phyloP scores from a whole-genome alignment of 1,140 invertebrate species.

The Conus ventricosus region DNA sequence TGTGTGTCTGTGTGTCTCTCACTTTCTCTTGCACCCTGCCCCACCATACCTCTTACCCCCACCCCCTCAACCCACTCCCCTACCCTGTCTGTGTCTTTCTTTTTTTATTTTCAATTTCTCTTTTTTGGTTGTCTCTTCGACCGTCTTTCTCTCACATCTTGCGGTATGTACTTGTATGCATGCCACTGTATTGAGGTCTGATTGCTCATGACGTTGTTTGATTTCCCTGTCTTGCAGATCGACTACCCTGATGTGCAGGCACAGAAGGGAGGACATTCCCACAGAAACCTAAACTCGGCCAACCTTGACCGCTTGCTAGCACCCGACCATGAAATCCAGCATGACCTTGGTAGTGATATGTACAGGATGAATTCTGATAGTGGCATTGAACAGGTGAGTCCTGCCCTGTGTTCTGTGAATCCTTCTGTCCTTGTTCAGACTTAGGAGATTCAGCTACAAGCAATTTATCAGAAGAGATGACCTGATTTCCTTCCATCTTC shows the following conservation, averaged over 20 bases:
- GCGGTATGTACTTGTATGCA: too few relatives aligned
- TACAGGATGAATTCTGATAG: conserved; percentile 68
- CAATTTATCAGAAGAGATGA: too few relatives aligned
- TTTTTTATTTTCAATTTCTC: not conserved
- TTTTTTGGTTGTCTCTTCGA: not conserved
- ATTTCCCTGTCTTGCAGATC: conserved; percentile 79
- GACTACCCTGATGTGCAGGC: conserved; percentile 86
- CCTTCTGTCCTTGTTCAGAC: too few relatives aligned
- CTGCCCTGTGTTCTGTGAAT: not conserved
- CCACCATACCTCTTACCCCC: too few relatives aligned
- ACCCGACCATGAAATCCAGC: conserved; percentile 50
- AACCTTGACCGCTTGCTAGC: conserved; percentile 41
- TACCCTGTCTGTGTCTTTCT: not conserved
- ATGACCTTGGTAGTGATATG: conserved; percentile 52
- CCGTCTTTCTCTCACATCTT: not conserved
- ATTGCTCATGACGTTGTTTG: not conserved
- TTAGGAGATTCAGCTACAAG: too few relatives aligned
- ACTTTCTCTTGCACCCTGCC: too few relatives aligned
- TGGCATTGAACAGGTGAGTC: conserved; percentile 62
- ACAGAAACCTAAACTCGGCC: conserved; percentile 32
- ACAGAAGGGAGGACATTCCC: conserved; percentile 30
- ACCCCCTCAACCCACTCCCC: too few relatives aligned
- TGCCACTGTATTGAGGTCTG: too few relatives aligned
- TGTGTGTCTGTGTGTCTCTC: too few relatives aligned
- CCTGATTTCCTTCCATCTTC: too few relatives aligned